phyloP scores from a whole-genome alignment of 2,113 vertebrate species.

The Lamprologus tigripictilis region DNA sequence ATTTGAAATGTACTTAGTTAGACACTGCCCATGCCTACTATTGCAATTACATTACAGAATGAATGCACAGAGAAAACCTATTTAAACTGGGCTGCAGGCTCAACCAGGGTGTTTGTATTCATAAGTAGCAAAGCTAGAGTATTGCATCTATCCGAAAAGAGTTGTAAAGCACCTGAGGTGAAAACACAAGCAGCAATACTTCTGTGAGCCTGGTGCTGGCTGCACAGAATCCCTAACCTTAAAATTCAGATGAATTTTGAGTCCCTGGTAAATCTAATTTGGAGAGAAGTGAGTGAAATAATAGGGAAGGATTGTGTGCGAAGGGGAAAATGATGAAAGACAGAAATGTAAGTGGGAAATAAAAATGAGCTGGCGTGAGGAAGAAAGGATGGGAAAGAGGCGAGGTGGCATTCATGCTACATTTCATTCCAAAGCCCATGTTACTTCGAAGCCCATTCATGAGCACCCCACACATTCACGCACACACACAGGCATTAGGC shows the following conservation, averaged over 20 bases:
- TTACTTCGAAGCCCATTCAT: conserved; percentile 28
- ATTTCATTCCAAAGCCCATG: conserved; percentile 31
- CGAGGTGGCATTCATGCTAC: background rate
- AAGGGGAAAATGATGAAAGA: background rate
- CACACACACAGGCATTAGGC: background rate
- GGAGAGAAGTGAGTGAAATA: background rate
- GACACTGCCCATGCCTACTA: background rate
- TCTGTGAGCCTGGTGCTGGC: background rate
- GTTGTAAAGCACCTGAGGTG: background rate
- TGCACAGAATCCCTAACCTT: background rate
- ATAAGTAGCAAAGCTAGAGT: background rate
- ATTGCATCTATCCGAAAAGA: background rate
- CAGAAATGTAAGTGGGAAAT: background rate
- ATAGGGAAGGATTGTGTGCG: background rate
- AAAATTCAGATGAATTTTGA: background rate
- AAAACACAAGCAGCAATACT: background rate
- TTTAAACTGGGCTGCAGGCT: background rate
- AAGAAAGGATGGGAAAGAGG: background rate
- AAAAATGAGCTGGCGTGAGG: background rate
- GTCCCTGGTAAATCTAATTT: background rate
- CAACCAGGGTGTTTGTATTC: background rate
- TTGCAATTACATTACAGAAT: background rate
- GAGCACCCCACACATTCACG: background rate
- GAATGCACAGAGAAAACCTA: background rate
- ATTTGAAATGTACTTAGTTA: background rate